A percentile compares a stretch with the other conserved stretches of the same genome.
These are phyloP conservation scores for Lophura swinhoii DNA, from an alignment of 2,797 vertebrate species.

Conservation along the genomic window DNA sequence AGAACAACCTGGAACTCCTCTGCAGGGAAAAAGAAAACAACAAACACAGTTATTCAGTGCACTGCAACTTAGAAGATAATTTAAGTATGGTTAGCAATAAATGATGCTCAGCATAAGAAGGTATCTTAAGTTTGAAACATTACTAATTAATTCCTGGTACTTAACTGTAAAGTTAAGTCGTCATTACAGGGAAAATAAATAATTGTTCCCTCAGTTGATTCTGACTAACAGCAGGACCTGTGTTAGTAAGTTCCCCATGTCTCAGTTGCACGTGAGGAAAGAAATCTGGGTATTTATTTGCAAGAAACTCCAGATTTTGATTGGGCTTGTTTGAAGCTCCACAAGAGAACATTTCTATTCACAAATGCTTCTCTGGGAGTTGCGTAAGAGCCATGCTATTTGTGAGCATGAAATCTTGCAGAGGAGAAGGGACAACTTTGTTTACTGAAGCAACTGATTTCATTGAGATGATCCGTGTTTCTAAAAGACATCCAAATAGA, in stretches of 20 bases:
- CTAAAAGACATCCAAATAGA: neutral
- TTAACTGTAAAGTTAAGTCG: neutral
- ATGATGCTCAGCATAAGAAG: neutral
- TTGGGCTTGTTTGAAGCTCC: neutral
- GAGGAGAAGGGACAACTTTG: neutral
- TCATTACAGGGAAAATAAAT: neutral
- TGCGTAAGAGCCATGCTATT: accelerated
- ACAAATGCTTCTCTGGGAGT: neutral
- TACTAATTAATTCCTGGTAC: neutral
- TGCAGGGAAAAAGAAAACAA: constrained; percentile 71
- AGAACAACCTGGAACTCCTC: constrained; percentile 93
- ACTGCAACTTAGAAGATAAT: neutral
- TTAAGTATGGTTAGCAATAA: neutral
- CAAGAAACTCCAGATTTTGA: neutral
- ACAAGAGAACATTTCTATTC: neutral
- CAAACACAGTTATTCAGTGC: neutral
- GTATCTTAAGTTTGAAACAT: neutral
- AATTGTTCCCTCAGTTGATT: neutral
- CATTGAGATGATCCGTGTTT: neutral
- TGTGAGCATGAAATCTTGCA: neutral
- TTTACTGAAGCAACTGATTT: neutral
- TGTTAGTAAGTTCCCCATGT: neutral
- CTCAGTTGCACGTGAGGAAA: neutral
- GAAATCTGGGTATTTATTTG: neutral
- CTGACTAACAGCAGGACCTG: neutral